A percentile compares a stretch with the other conserved stretches of the same genome.
Conservation (phyloP, 1,140 invertebrate species). For the Tetragnatha versicolor region DNA sequence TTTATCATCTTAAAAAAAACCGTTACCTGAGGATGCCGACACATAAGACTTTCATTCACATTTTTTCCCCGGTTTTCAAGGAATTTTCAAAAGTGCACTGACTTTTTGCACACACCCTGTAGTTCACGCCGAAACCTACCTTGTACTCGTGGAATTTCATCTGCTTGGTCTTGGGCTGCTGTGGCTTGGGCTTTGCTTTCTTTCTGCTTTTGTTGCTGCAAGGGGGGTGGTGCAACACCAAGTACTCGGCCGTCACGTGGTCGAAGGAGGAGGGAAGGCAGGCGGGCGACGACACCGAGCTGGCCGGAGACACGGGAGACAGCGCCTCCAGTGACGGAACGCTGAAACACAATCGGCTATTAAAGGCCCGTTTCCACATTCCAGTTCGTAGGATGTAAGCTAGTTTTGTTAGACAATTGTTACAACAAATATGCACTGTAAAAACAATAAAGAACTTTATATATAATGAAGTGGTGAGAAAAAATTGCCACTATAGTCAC, state of each 20-base stretch:
- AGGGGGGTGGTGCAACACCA: slow-evolving; percentile 56
- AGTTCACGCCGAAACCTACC: slow-evolving; percentile 62
- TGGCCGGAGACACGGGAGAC: slow-evolving; percentile 55
- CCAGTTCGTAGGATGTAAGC: no score
- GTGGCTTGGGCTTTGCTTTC: slow-evolving; percentile 83
- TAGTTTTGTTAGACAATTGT: no score
- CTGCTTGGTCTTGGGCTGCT: slow-evolving; percentile 81
- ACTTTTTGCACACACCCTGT: slow-evolving; percentile 49
- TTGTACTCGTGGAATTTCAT: slow-evolving; percentile 99
- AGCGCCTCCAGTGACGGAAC: slow-evolving; percentile 50
- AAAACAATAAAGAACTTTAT: no score
- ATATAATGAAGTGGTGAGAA: no score
- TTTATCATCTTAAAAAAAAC: no score
- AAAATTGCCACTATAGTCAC: no score
- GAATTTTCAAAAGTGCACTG: neutral
- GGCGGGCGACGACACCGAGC: slow-evolving; percentile 54
- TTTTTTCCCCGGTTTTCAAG: neutral
- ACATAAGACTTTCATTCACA: no score
- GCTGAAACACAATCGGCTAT: no score
- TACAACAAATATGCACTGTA: no score
- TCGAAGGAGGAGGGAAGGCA: slow-evolving; percentile 16
- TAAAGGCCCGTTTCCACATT: no score
- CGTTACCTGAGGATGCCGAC: no score
- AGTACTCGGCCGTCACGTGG: slow-evolving; percentile 34
- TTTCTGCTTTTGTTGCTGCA: slow-evolving; percentile 75